A percentile compares a stretch with the other conserved stretches of the same genome.
Evolutionary conservation across 2,797 vertebrate species (phyloP).

Genomic region (Lindbergichthys nudifrons): DNA sequence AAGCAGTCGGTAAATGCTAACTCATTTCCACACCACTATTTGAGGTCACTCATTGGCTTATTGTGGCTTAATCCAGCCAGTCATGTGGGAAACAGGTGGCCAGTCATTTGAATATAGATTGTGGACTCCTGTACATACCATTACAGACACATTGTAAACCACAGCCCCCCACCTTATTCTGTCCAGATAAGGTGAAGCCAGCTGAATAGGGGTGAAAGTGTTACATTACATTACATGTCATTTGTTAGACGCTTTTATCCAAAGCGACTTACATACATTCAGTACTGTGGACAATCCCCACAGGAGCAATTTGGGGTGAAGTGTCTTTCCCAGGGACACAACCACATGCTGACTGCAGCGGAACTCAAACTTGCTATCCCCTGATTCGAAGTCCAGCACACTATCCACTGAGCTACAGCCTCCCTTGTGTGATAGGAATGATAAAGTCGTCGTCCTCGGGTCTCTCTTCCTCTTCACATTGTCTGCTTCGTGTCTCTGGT

Average conservation of each 20-base stretch:
- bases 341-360: too few relatives aligned
- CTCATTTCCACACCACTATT: neutral
- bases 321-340: too few relatives aligned
- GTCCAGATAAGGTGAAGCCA: constrained; percentile 41
- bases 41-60: neutral
- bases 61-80: neutral
- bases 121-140: neutral
- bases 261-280: too few relatives aligned
- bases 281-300: too few relatives aligned
- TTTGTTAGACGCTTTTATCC: too few relatives aligned
- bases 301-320: too few relatives aligned
- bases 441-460: constrained; percentile 70
- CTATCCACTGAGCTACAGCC: too few relatives aligned
- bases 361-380: too few relatives aligned
- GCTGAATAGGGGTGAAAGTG: constrained; percentile 64
- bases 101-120: neutral
- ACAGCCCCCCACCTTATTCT: neutral
- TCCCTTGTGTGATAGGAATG: constrained; percentile 80
- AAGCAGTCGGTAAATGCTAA: too few relatives aligned
- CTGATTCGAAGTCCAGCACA: too few relatives aligned
- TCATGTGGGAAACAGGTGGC: neutral
- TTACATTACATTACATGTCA: too few relatives aligned
- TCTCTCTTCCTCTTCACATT: constrained; percentile 63
- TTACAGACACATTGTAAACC: constrained; percentile 16
- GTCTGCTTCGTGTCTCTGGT: constrained; percentile 50